phyloP scores from a whole-genome alignment of 2,113 vertebrate genomes.

The Ifrita kowaldi region DNA sequence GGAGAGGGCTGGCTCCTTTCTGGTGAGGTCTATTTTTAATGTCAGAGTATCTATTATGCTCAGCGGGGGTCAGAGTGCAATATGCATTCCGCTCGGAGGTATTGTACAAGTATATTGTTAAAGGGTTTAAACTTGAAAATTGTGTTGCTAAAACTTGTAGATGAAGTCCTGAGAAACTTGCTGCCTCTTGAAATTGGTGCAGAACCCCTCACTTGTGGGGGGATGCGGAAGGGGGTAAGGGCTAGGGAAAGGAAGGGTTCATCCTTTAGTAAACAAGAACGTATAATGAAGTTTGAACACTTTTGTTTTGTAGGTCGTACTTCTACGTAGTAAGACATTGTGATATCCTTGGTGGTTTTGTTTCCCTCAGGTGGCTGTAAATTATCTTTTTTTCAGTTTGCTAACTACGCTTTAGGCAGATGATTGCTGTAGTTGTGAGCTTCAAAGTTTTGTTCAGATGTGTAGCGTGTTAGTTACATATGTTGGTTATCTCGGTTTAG shows the following conservation, averaged over 20 bases:
- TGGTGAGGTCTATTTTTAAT: constrained; percentile 26
- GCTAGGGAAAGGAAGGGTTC: not conserved
- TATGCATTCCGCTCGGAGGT: not conserved
- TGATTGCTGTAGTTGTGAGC: constrained; percentile 7
- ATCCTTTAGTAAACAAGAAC: not conserved
- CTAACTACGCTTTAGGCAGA: constrained; percentile 19
- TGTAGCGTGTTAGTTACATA: not conserved
- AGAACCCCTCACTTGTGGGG: not conserved
- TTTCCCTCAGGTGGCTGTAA: not conserved
- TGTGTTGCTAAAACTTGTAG: not conserved
- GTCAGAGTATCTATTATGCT: not conserved
- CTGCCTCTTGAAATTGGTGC: not conserved
- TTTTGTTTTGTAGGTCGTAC: not conserved
- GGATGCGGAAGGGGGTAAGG: not conserved
- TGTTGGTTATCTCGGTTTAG: not conserved
- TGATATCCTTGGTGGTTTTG: not conserved
- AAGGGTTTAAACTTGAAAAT: constrained; percentile 13
- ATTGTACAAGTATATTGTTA: not conserved
- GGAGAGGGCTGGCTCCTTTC: constrained; percentile 38
- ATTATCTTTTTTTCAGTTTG: not conserved
- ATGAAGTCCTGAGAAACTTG: not conserved
- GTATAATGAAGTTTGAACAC: not conserved
- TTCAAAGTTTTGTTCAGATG: not conserved
- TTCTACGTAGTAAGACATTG: not conserved
- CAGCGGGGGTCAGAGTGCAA: not conserved